Evolutionary conservation across 2,797 vertebrate genomes (phyloP).

Genomic region (Alcedo atthis): DNA sequence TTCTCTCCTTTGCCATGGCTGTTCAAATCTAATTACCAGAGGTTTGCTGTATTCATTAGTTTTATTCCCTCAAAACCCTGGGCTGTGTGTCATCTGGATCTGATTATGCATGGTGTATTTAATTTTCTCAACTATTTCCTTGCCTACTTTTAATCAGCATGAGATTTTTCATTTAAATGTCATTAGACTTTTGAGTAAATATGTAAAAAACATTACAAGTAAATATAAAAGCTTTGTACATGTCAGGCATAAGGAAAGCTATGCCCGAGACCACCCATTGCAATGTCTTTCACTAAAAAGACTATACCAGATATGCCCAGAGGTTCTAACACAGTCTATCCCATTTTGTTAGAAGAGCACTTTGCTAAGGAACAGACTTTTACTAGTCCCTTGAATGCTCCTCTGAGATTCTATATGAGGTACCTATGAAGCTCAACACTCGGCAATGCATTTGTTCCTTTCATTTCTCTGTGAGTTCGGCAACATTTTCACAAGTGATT

Average conservation of each 20-base stretch:
- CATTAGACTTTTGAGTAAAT: conserved; percentile 64
- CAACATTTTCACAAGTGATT: neutral
- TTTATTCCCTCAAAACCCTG: conserved; percentile 34
- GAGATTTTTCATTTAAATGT: conserved; percentile 68
- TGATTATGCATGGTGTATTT: conserved; percentile 60
- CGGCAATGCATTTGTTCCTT: fast-evolving
- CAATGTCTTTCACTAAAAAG: neutral
- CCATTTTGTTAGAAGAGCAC: neutral
- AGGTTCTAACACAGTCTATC: neutral
- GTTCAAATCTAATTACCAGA: conserved; percentile 65
- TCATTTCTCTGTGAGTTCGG: neutral
- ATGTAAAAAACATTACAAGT: conserved; percentile 29
- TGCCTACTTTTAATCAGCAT: conserved; percentile 71
- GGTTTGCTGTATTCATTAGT: conserved; percentile 60
- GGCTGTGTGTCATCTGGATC: conserved; percentile 55
- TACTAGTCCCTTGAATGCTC: neutral
- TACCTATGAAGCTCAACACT: neutral
- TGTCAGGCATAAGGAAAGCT: neutral
- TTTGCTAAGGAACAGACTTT: neutral
- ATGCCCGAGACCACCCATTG: conserved; percentile 31
- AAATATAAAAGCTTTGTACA: conserved; percentile 21
- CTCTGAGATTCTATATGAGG: neutral
- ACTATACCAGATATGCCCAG: neutral
- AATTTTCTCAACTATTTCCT: conserved; percentile 64
- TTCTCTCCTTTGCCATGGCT: neutral